phyloP scores from a whole-genome alignment of 2,113 vertebrate genomes.

The Phyllostomus discolor region DNA sequence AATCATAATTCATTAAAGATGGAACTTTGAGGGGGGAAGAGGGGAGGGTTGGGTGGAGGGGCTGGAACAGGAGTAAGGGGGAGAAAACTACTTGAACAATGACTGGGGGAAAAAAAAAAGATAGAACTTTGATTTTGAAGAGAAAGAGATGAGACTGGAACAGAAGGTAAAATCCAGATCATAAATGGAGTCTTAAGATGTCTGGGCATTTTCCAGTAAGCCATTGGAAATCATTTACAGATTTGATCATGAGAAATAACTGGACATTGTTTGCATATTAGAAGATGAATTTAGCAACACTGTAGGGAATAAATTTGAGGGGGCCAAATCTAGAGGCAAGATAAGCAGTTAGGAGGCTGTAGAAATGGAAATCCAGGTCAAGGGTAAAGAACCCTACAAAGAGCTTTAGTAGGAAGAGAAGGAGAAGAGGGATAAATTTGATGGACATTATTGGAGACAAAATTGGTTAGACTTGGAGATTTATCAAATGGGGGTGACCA shows the following conservation, averaged over 20 bases:
- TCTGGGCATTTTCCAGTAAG: background rate
- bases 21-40: background rate
- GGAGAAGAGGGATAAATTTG: background rate
- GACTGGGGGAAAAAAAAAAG: too few relatives aligned
- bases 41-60: too few relatives aligned
- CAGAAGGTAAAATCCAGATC: background rate
- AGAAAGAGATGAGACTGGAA: background rate
- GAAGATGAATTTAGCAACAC: background rate
- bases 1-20: conserved; percentile 4
- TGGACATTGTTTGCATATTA: background rate
- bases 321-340: background rate
- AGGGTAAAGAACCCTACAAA: background rate
- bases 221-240: background rate
- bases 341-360: background rate
- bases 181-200: background rate
- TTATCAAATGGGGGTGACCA: background rate
- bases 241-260: background rate
- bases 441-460: background rate
- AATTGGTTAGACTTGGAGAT: background rate
- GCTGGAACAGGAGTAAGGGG: too few relatives aligned
- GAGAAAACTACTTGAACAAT: too few relatives aligned
- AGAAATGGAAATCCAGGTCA: background rate
- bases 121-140: background rate
- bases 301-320: background rate
- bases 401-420: background rate